Conservation (phyloP, 2,888 invertebrate species). For the Leptodirus hochenwartii region DNA sequence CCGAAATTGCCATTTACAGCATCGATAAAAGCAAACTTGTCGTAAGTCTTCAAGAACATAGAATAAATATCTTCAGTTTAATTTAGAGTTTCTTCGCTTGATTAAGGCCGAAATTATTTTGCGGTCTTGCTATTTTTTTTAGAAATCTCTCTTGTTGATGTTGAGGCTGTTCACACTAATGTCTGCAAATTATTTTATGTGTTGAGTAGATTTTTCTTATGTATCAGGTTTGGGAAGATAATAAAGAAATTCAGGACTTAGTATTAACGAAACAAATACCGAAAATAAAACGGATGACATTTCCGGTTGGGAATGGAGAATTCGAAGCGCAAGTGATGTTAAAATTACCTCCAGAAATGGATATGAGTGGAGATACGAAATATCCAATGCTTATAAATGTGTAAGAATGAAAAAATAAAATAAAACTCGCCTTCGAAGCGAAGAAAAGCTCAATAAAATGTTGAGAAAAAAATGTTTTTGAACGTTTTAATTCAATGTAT, state of each 20-base stretch:
- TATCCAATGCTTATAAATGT: slow-evolving; percentile 74
- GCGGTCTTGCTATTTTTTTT: too few relatives aligned
- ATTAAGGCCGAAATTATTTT: too few relatives aligned
- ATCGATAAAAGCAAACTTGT: slow-evolving; percentile 28
- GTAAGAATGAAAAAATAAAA: slow-evolving; percentile 38
- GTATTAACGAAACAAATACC: slow-evolving; percentile 36
- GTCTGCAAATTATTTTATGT: too few relatives aligned
- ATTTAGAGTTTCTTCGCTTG: too few relatives aligned
- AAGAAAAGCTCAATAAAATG: neutral
- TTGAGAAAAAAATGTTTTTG: slow-evolving; percentile 3
- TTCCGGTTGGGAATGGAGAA: slow-evolving; percentile 45
- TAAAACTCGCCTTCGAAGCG: slow-evolving; percentile 4
- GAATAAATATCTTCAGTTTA: too few relatives aligned
- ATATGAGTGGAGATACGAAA: slow-evolving; percentile 43
- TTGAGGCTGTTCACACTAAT: too few relatives aligned
- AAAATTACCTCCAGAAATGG: slow-evolving; percentile 53
- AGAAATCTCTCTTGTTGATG: too few relatives aligned
- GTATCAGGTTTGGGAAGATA: slow-evolving; percentile 46
- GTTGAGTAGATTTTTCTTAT: too few relatives aligned
- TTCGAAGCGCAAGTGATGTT: slow-evolving; percentile 56
- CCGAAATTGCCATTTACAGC: slow-evolving; percentile 45
- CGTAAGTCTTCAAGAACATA: too few relatives aligned
- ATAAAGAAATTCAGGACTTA: slow-evolving; percentile 33
- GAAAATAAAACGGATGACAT: slow-evolving; percentile 35
- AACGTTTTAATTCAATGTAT: slow-evolving; percentile 5